Evolutionary conservation across 2,888 invertebrate genomes (phyloP).

Genomic region (Sesamia inferens): DNA sequence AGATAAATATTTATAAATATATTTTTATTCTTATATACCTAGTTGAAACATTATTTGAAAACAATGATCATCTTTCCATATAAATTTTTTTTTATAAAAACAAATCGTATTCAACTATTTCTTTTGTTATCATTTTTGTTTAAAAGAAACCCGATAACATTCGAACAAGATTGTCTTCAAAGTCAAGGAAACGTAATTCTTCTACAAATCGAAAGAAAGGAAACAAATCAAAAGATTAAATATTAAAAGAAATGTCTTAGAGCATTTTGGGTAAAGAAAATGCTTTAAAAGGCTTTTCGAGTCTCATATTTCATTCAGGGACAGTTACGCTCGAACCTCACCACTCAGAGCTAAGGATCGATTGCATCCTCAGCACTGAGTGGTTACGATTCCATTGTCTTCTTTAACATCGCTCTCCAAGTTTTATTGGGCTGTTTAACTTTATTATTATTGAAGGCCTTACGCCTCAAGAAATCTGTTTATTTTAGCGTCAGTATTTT

Average conservation of each 20-base stretch:
- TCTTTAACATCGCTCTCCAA: slow-evolving; percentile 36
- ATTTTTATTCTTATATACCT: too few species aligned
- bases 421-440: slow-evolving; percentile 50
- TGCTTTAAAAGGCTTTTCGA: slow-evolving; percentile 62
- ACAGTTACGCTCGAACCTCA: slow-evolving; percentile 25
- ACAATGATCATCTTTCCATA: background rate
- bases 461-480: slow-evolving; percentile 32
- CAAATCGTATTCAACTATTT: background rate
- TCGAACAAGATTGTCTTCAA: background rate
- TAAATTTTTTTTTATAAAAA: background rate
- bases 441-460: slow-evolving; percentile 43
- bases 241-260: slow-evolving; percentile 24
- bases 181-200: slow-evolving; percentile 12
- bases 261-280: slow-evolving; percentile 47
- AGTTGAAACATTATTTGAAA: too few species aligned
- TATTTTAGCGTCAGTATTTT: slow-evolving; percentile 8
- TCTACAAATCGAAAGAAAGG: slow-evolving; percentile 7
- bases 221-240: slow-evolving; percentile 11
- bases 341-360: too few species aligned
- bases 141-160: slow-evolving; percentile 9
- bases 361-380: slow-evolving; percentile 30
- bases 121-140: background rate
- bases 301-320: slow-evolving; percentile 64
- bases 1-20: too few species aligned
- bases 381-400: slow-evolving; percentile 49